Conservation (phyloP, 2,888 invertebrate genomes). For the Acanthosepion pharaonis region DNA sequence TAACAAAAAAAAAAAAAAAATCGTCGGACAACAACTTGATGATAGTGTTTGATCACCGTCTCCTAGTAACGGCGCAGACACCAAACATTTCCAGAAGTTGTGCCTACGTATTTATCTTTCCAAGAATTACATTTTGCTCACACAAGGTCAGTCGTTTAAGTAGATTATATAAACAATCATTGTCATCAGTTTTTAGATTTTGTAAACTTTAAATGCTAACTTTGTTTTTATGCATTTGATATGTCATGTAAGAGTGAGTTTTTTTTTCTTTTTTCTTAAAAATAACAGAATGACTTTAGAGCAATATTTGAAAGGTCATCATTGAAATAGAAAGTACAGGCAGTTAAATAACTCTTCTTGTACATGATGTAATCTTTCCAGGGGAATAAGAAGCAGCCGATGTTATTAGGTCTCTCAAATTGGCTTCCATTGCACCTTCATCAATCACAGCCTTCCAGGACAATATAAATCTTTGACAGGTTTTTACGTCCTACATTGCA, state of each 20-base stretch:
- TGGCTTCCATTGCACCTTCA: too few species aligned
- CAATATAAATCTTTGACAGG: not conserved
- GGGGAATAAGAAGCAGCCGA: too few species aligned
- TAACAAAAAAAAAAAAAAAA: not conserved
- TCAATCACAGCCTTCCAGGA: not conserved
- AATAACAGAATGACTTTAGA: not conserved
- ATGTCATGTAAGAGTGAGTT: not conserved
- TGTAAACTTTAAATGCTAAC: not conserved
- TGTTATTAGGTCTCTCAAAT: too few species aligned
- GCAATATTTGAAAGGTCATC: not conserved
- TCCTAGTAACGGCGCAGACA: slow-evolving; percentile 22
- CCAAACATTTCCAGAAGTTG: not conserved
- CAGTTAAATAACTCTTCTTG: too few species aligned
- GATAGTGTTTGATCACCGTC: not conserved
- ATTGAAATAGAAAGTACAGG: too few species aligned
- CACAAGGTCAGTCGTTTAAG: too few species aligned
- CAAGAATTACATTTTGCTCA: too few species aligned
- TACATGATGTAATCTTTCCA: too few species aligned
- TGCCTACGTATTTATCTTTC: too few species aligned
- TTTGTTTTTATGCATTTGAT: not conserved
- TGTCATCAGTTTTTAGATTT: not conserved
- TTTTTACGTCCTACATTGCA: not conserved
- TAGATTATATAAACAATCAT: not conserved
- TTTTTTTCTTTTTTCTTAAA: not conserved
- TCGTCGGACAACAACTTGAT: not conserved